Evolutionary conservation across 2,888 invertebrate species (phyloP), one percentile per base, ranked within the genome.

Genomic region (Spodoptera littoralis): DNA sequence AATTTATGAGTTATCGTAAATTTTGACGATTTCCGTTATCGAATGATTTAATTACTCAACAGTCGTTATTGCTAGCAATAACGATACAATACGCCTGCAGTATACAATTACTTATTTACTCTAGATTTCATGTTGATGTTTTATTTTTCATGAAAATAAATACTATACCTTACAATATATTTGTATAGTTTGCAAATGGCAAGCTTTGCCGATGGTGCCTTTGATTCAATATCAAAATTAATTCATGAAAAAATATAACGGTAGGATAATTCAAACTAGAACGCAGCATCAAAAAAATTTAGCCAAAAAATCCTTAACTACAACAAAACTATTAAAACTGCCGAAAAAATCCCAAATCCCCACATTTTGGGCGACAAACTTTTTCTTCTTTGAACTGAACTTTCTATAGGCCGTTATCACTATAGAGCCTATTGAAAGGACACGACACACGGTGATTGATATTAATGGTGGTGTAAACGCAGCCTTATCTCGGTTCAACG

Each of bases 391-490:
- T 77, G 60, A 74, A 58, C 66, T 83, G 83, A 87, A 82, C 78
- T 80, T 81, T 76, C 87, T 84, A 90, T 90, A 88, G 87, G 85
- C 77, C 80, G 86, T 90, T 92, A 92, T 92, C 92, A 88, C 79
- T 80, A 87, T 84, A 85, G 87, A 85, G 84, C 82, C 56, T 73
- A 72, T 72, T 68, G 64, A 72, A 60, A 53, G 81, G 80, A 73
- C 72, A 79, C 82, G 85, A 82, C 84, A 80, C 80, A 74, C 76
- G 79, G 90, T 92, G 92, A 92, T 92, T 90, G 92, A 92, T 92
- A 92, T 91, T 91, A 91, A 92, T 90, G 90, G 86, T 77, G 63
- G 77, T 83, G 82, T 85, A 84, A 56, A 75, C 61, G 73, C 77
- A 76, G 83, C 85, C 88, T 90, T 91, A 91, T 92, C 92, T 86